Base-by-base conservation (phyloP, 2,888 invertebrate species). In the Hermodice carunculata region DNA sequence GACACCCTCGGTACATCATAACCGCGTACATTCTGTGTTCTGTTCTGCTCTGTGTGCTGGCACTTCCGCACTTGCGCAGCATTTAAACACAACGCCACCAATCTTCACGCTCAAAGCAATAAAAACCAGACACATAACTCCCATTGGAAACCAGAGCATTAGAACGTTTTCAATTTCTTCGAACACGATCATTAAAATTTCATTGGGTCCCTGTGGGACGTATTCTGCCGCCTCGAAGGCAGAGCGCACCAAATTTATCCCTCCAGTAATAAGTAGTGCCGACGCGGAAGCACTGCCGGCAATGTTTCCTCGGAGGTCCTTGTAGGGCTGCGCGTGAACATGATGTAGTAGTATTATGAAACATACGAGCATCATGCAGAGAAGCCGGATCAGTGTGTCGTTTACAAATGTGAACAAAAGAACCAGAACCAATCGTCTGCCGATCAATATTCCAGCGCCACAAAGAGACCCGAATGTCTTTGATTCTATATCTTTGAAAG, bases 191-290 rank as follows among this genome's bases (percentile, higher is more conserved):
- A 73, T 73, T 40, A 73, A 68, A 2, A 59, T 29, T 32, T 53
- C 61, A 52, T 73, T 73, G 2, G 73, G 73, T 17, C 73, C 73
- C 32, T 68, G 71, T 0, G 73, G 73, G 19, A 66, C 49, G 62
- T 73, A 73, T 46, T 73, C 73, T 11, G 73, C 73, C 24, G 71
- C 67, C 44, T 73, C 71, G 44, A 73, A 73, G 43, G 65, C 68
- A 17, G 73, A 71, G 4, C 73, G 49, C 24, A 73, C 71, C 5
- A 73, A 64, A 53, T 73, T 73, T 11, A 73, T 70, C 17, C 68
- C 71, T 0, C 66, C 71, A 24, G 73, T 63, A 42, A 73, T 32
- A 49, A 73, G 67, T 52, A 73, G 62, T 19, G 67, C 67, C 0
- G 73, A 67, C 11, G 67, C 70, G 2, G 73, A 73, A 3, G 63